These are phyloP conservation scores for Malurus cyaneus DNA, from an alignment of 2,113 vertebrate genomes.

Conservation along the genomic window DNA sequence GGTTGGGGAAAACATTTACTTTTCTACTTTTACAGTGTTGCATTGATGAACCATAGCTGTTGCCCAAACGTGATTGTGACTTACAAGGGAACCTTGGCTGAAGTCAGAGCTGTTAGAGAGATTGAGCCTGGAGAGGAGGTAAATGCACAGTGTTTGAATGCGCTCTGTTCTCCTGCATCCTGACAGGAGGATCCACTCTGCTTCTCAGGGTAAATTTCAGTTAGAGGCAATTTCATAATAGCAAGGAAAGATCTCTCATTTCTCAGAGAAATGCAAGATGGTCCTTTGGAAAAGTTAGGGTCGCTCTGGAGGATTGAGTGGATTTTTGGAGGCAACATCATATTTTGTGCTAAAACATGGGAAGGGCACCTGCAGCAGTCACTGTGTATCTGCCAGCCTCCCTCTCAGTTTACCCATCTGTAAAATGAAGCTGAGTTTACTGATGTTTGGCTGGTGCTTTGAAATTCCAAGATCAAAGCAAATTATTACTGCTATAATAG, in stretches of 20 bases:
- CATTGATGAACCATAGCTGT: constrained; percentile 95
- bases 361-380: neutral
- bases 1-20: neutral
- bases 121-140: constrained; percentile 92
- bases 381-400: neutral
- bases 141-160: neutral
- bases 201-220: neutral
- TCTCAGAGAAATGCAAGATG: neutral
- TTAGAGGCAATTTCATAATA: neutral
- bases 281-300: neutral
- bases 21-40: constrained; percentile 77
- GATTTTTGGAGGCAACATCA: neutral
- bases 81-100: constrained; percentile 85
- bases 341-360: neutral
- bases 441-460: constrained; percentile 51
- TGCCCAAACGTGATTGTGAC: constrained; percentile 94
- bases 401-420: constrained; percentile 18
- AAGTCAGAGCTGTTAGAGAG: constrained; percentile 88
- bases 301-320: neutral
- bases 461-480: constrained; percentile 57
- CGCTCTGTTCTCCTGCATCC: fast-evolving
- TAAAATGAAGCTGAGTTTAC: constrained; percentile 31
- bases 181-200: neutral
- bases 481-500: constrained; percentile 30
- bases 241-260: neutral